phyloP scores from a whole-genome alignment of 64 coral and sea anemone genomes.

The Anthopleura sola region DNA sequence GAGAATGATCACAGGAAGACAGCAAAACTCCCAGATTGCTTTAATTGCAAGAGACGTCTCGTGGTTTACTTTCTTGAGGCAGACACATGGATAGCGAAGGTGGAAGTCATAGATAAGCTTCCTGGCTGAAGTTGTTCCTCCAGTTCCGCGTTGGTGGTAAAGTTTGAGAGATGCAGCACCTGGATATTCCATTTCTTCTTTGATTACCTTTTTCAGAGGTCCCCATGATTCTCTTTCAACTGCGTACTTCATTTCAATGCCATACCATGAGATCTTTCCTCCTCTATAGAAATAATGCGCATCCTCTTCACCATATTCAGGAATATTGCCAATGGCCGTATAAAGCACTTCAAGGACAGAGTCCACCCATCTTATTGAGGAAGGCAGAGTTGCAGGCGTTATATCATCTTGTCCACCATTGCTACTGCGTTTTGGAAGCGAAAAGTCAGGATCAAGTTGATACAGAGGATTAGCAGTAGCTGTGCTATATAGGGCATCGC shows the following conservation, averaged over 20 bases:
- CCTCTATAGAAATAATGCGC: conserved; percentile 60
- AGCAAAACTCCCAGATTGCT: conserved; percentile 45
- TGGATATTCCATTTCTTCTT: conserved; percentile 15
- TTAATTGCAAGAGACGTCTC: conserved; percentile 43
- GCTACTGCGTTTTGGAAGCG: conserved; percentile 27
- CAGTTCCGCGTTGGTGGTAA: conserved; percentile 60
- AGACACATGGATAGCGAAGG: conserved; percentile 49
- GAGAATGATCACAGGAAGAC: conserved; percentile 41
- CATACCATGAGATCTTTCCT: conserved; percentile 75
- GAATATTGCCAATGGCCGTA: conserved; percentile 34
- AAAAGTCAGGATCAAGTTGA: conserved; percentile 48
- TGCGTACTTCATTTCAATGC: conserved; percentile 45
- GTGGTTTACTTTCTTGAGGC: conserved; percentile 32
- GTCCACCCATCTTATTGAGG: conserved; percentile 47
- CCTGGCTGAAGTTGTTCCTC: conserved; percentile 65
- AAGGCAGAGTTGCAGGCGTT: conserved; percentile 25
- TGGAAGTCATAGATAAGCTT: conserved; percentile 56
- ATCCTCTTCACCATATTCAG: conserved; percentile 47
- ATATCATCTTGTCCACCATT: background rate
- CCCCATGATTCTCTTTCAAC: conserved; percentile 53
- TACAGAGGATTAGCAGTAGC: conserved; percentile 9
- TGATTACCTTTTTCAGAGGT: background rate
- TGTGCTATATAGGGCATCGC: conserved; percentile 23
- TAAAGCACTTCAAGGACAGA: conserved; percentile 53
- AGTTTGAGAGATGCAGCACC: conserved; percentile 27